Conservation (phyloP, 1,140 invertebrate genomes). For the Pararge aegeria region DNA sequence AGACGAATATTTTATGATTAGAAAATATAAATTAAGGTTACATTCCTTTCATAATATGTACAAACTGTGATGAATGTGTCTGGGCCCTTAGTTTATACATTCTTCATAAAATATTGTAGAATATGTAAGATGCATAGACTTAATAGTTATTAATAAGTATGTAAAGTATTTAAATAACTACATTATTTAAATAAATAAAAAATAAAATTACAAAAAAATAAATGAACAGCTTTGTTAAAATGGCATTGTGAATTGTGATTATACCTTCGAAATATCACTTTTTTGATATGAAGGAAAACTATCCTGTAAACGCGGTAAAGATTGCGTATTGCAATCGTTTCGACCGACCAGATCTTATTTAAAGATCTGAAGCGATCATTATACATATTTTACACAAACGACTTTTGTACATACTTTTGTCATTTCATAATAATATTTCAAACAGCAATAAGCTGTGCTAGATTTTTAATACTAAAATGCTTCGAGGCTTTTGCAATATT, state of each 20-base stretch:
- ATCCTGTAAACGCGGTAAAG: conserved; percentile 75
- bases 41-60: conserved; percentile 74
- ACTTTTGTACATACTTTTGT: conserved; percentile 73
- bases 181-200: conserved; percentile 46
- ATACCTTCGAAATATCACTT: conserved; percentile 51
- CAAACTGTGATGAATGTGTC: conserved; percentile 76
- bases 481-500: conserved; percentile 65
- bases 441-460: conserved; percentile 61
- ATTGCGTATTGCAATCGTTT: conserved; percentile 71
- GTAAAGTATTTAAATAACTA: conserved; percentile 49
- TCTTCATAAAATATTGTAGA: conserved; percentile 74
- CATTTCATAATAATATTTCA: conserved; percentile 39
- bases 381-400: conserved; percentile 71
- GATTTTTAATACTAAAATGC: conserved; percentile 54
- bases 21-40: conserved; percentile 78
- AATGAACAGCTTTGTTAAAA: conserved; percentile 37
- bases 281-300: conserved; percentile 62
- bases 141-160: conserved; percentile 57
- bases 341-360: conserved; percentile 75
- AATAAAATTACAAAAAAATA: conserved; percentile 44
- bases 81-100: conserved; percentile 78
- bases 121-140: conserved; percentile 64
- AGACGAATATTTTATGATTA: conserved; percentile 68
- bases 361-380: conserved; percentile 64
- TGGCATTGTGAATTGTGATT: conserved; percentile 78